Evolutionary conservation across 2,888 invertebrate species (phyloP), one percentile per base, ranked within the genome.

Genomic region (Pandemis cinnamomeana): DNA sequence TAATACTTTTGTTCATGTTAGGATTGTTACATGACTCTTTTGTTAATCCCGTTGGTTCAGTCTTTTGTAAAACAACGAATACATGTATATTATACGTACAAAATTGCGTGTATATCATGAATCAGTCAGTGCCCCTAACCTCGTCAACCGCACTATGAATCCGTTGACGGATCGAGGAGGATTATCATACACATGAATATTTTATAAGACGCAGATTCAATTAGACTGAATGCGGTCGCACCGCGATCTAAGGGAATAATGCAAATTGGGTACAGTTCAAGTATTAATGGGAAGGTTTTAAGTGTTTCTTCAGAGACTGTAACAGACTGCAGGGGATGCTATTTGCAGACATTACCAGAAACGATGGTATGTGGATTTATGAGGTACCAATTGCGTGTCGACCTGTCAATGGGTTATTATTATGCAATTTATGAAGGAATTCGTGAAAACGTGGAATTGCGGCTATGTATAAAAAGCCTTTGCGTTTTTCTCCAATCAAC

Each of bases 141-240:
- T 58, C 58, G 11, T 13, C n/a, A 61, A 42, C 46, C 27, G 42
- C 48, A 20, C 87, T 87, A 87, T 85, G 86, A 86, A 87, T 86
- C 82, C 84, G 86, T 88, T 85, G 85, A 81, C 80, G 41, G 48
- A 20, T 81, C 81, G 86, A 80, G 42, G 7, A 86, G 87, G 89
- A 92, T 93, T 92, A 92, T 89, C 91, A 91, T 91, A 91, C 87
- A 85, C 88, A 93, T 93, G 93, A 93, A 93, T 93, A 93, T 93
- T 93, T 91, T 91, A 93, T 93, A 87, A 88, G 91, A 83, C 82
- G 80, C 82, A 85, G 86, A 93, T 93, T 93, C 91, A 92, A 93
- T 93, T 92, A 92, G 86, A 82, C 78, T 48, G 76, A 80, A 76
- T 80, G 82, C 77, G 83, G 78, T 81, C 80, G 78, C 80, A 79